Evolutionary conservation across 2,888 invertebrate genomes (phyloP), one percentile per base, ranked within the genome.

Genomic region (Bombyx huttoni): DNA sequence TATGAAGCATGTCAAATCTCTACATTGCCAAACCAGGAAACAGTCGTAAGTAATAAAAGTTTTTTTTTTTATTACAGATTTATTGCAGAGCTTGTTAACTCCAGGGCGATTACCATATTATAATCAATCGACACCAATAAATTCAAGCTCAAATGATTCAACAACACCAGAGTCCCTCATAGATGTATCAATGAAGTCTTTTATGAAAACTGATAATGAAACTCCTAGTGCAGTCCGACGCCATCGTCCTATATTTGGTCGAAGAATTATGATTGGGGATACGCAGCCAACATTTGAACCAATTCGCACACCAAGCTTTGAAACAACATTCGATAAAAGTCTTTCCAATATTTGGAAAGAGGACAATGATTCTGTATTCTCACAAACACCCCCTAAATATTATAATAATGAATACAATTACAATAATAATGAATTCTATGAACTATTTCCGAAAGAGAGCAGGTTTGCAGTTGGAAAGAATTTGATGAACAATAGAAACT

Each of bases 81-180:
- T 55, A 6, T 61, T 64, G 47, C 65, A 58, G 50, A 54, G 65
- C 8, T 60, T 64, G 50, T 58, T 60, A 49, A 52, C 51, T 7
- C 45, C 51, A 51, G 24, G 54, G 1, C 53, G 50, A n/a, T 72
- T 77, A 7, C 70, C 70, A 3, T 67, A n/a, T n/a, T n/a, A 68
- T 49, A 63, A 54, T 34, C 72, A 68, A 24, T 65, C 72, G 0
- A 58, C 65, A 13, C 58, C 67, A 1, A 73, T 71, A 34, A 73
- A 66, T 0, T 84, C 84, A 8, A 85, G 84, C 52, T 86, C 86
- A 0, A 66, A 82, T 0, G 85, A 87, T 48, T 82, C 82, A 0
- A 72, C 69, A 2, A 84, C 86, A n/a, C 83, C 86, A 0, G 86
- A 83, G n/a, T 69, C 74, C 0, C 82, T 73, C 51, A 73, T 73